Conservation (phyloP, 2,797 vertebrate species). For the Pangasius mekongensis region DNA sequence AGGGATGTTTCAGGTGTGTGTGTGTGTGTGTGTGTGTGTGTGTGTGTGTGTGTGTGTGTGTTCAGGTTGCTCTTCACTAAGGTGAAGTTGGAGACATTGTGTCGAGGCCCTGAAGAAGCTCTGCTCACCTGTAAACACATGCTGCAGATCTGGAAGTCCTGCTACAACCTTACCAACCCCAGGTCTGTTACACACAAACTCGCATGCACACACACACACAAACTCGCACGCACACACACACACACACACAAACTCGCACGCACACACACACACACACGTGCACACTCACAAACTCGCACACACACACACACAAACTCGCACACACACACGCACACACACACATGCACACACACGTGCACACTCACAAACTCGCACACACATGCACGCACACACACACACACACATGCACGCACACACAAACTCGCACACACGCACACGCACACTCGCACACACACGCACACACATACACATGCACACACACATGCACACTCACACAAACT, state of each 20-base stretch:
- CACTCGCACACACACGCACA: constrained; percentile 16
- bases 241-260: not conserved
- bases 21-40: constrained; percentile 37
- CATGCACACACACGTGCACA: too few relatives aligned
- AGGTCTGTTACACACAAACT: constrained; percentile 76
- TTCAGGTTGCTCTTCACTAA: constrained; percentile 89
- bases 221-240: constrained; percentile 17
- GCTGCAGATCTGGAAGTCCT: constrained; percentile 99
- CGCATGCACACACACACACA: constrained; percentile 17
- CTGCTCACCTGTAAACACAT: constrained; percentile 97
- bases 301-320: too few relatives aligned
- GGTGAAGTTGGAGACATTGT: constrained; percentile 92
- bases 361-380: too few relatives aligned
- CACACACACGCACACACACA: too few relatives aligned
- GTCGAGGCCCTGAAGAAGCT: constrained; percentile 92
- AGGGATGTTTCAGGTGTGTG: not conserved
- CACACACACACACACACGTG: too few relatives aligned
- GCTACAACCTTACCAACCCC: constrained; percentile 97
- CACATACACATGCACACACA: constrained; percentile 21
- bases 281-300: too few relatives aligned
- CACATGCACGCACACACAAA: too few relatives aligned
- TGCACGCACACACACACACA: too few relatives aligned
- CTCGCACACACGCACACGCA: too few relatives aligned
- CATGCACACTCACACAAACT: not conserved
- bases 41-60: constrained; percentile 29